Evolutionary conservation across 2,113 vertebrate species (phyloP), one percentile per base, ranked within the genome.

Genomic region (Cairina moschata): DNA sequence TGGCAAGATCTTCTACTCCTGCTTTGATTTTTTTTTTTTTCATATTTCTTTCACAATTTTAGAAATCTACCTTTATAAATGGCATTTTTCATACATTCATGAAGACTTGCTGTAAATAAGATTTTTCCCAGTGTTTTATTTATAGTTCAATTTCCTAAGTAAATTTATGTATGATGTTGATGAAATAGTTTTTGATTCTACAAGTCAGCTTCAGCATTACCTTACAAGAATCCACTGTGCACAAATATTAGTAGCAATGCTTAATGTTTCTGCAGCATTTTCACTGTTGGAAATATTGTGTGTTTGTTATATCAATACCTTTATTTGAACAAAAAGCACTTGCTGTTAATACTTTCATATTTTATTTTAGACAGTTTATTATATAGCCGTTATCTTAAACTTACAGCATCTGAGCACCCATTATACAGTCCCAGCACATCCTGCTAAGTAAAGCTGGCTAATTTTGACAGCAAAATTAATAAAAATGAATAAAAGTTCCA

Each of bases 351-450:
- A 52, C 17, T 42, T 78, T 28, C 54, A 29, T 77, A 65, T 76
- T 80, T 92, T 69, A 50, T 46, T 85, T 86, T 71, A 85, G 62
- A 67, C n/a, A 93, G 15, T 34, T 69, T 88, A 77, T 93, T 83
- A 42, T 63, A 74, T 7, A 71, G n/a, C 17, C 77, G 11, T 69
- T 63, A 67, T 25, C 58, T 85, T 48, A 79, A 81, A 69, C 5
- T 66, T 77, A 68, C 83, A 56, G 20, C 17, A 80, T 62, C 31
- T 58, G 40, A 87, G 66, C 31, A 76, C 13, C 38, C n/a, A 52
- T 86, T 74, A 34, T 13, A 58, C 3, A 38, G 25, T 46, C n/a
- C 3, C 36, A 71, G 46, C 9, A 56, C 12, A 62, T n/a, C 9
- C 26, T 54, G 38, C 32, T 78, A 81, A 71, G 36, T 40, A 52